Percentiles rank a stretch among this genome's conserved stretches.
Conservation (phyloP, 2,797 vertebrate genomes). For the Rhinoraja longicauda region DNA sequence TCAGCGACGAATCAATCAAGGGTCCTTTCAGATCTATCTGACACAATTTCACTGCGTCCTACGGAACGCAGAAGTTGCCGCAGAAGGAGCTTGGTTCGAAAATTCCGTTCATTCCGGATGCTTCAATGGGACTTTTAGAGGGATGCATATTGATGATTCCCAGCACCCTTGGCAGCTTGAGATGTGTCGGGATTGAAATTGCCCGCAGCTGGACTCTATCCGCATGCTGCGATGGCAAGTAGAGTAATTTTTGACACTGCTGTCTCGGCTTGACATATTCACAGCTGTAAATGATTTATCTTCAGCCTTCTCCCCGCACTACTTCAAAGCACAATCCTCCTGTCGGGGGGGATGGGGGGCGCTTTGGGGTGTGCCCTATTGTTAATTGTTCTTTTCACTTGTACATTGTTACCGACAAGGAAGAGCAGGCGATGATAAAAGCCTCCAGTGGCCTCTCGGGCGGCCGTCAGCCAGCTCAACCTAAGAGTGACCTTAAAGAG, state of each 20-base stretch:
- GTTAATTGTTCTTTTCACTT: constrained; percentile 82
- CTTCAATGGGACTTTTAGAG: neutral
- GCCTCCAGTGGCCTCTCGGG: constrained; percentile 59
- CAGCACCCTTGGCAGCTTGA: constrained; percentile 46
- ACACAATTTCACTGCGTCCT: neutral
- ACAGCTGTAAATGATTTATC: constrained; percentile 63
- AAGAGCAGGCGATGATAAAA: constrained; percentile 69
- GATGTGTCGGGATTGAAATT: constrained; percentile 54
- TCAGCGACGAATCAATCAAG: constrained; percentile 21
- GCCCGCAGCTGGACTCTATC: constrained; percentile 58
- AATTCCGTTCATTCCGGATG: constrained; percentile 23
- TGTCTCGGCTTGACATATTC: constrained; percentile 55
- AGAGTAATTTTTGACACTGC: constrained; percentile 57
- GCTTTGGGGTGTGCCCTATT: constrained; percentile 66
- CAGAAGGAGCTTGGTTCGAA: neutral
- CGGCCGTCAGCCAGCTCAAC: constrained; percentile 47
- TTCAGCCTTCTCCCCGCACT: constrained; percentile 55
- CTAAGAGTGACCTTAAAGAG: constrained; percentile 57
- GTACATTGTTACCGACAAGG: constrained; percentile 71
- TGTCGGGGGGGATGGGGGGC: constrained; percentile 45
- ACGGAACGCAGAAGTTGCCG: neutral
- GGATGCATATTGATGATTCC: constrained; percentile 41
- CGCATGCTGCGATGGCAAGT: constrained; percentile 58
- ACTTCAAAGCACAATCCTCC: constrained; percentile 72
- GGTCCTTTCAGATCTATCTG: neutral